Percentiles rank a stretch among this genome's conserved stretches.
phyloP scores from a whole-genome alignment of 1,140 invertebrate species.

The Drosophila punjabiensis region DNA sequence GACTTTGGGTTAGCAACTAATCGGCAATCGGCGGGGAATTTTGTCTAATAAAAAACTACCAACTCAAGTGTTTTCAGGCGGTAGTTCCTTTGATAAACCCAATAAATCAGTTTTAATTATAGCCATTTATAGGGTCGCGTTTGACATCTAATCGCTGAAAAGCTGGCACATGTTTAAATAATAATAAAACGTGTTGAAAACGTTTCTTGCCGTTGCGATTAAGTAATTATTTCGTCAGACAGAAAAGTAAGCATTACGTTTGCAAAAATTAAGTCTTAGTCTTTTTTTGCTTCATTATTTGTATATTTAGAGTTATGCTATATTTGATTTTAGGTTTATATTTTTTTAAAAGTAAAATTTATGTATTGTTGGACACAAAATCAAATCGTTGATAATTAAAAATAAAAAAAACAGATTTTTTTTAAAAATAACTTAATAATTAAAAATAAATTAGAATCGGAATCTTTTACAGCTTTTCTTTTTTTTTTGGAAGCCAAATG shows the following conservation, averaged over 20 bases:
- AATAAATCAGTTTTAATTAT: conserved; percentile 49
- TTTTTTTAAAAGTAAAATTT: too few species aligned
- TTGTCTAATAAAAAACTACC: conserved; percentile 23
- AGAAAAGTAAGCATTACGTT: too few species aligned
- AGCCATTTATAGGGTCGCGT: conserved; percentile 18
- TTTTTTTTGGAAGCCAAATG: too few species aligned
- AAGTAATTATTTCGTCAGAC: conserved; percentile 4
- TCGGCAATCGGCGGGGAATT: conserved; percentile 15
- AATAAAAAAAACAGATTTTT: too few species aligned
- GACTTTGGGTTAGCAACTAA: conserved; percentile 50
- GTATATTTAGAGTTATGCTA: neutral
- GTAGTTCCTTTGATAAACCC: neutral
- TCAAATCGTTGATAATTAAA: too few species aligned
- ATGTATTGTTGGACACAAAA: too few species aligned
- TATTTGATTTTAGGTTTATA: neutral
- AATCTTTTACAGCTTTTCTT: neutral
- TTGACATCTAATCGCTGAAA: neutral
- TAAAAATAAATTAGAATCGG: neutral
- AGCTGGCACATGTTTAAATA: neutral
- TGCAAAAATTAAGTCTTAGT: neutral
- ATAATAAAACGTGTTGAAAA: conserved; percentile 30
- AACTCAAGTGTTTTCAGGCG: conserved; percentile 2
- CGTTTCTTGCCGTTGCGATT: conserved; percentile 5
- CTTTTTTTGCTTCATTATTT: neutral
- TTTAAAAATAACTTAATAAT: too few species aligned